Base-by-base conservation (phyloP, 2,113 vertebrate species). In the Trichomycterus rosablanca region DNA sequence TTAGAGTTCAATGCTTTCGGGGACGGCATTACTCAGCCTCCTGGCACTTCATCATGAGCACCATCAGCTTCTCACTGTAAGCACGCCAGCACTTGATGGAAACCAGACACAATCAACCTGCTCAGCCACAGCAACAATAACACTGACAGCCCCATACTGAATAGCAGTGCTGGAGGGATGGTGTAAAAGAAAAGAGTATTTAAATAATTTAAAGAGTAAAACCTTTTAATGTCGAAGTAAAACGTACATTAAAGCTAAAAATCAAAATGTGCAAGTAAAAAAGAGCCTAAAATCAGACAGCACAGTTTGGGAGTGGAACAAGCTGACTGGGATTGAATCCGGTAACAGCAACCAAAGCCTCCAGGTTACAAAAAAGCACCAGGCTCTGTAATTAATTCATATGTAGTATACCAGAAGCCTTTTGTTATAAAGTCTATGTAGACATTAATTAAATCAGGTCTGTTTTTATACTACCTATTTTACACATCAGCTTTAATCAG, bases 241-340 rank as follows among this genome's bases (percentile, higher is more conserved):
- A n/a, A n/a, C n/a, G n/a, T n/a, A n/a, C n/a, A n/a, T n/a, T n/a
- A n/a, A n/a, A n/a, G n/a, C n/a, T n/a, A n/a, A n/a, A n/a, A n/a
- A n/a, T n/a, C n/a, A n/a, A n/a, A n/a, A n/a, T n/a, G n/a, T n/a
- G n/a, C n/a, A n/a, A n/a, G n/a, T n/a, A n/a, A n/a, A n/a, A n/a
- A n/a, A n/a, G n/a, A n/a, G n/a, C n/a, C n/a, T n/a, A n/a, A n/a
- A n/a, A n/a, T n/a, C n/a, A n/a, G n/a, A n/a, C n/a, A n/a, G n/a
- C n/a, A n/a, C n/a, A n/a, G n/a, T n/a, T n/a, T 18, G 20, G n/a
- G 11, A 22, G 52, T 10, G n/a, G 32, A 16, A 10, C 3, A 5
- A 61, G 32, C n/a, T 9, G 70, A 80, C 72, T 74, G 76, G 77
- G 70, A 79, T 67, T 76, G 78, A 69, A 74, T 76, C 39, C 67